phyloP scores from a whole-genome alignment of 2,113 vertebrate genomes.

The Carlito syrichta region DNA sequence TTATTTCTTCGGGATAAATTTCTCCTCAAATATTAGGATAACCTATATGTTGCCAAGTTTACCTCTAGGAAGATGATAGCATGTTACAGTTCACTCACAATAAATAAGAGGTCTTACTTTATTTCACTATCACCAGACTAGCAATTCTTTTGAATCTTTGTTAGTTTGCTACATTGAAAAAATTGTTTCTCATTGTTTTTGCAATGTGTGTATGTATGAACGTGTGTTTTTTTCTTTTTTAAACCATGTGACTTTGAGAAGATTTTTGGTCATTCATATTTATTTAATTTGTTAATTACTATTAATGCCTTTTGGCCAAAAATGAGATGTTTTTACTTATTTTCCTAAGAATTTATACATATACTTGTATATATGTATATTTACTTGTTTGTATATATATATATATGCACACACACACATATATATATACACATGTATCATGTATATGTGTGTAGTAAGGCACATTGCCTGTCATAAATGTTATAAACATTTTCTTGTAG shows the following conservation, averaged over 20 bases:
- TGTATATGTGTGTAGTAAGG: not conserved
- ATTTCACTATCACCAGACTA: not conserved
- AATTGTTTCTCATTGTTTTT: not conserved
- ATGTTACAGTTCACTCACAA: not conserved
- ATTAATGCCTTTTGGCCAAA: not conserved
- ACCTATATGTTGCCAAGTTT: not conserved
- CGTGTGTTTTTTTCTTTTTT: not conserved
- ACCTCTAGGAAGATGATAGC: not conserved
- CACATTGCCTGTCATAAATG: not conserved
- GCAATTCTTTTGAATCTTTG: not conserved
- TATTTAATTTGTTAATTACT: not conserved
- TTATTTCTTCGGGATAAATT: constrained; percentile 14
- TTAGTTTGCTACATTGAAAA: not conserved
- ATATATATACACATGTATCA: too few species aligned
- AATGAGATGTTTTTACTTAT: not conserved
- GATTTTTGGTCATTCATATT: not conserved
- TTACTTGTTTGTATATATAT: not conserved
- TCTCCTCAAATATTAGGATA: not conserved
- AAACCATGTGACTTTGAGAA: constrained; percentile 7
- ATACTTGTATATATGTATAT: not conserved
- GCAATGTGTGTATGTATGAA: not conserved
- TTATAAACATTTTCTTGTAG: not conserved
- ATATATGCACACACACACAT: too few species aligned
- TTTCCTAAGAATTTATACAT: not conserved
- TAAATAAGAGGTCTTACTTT: not conserved